phyloP scores from a whole-genome alignment of 2,797 vertebrate species.

The Ptychobarbus kaznakovi region DNA sequence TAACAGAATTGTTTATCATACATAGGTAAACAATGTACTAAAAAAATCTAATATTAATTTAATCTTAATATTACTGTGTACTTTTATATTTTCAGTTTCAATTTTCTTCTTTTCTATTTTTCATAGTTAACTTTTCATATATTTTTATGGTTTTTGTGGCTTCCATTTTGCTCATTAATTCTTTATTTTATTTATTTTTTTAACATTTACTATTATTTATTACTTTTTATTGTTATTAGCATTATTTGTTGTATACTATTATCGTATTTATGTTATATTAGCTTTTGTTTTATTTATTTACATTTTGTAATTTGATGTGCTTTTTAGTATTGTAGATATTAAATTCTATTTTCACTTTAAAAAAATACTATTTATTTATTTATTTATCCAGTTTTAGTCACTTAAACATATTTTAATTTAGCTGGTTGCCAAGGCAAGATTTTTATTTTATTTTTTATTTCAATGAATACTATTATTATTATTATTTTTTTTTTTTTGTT shows the following conservation, averaged over 20 bases:
- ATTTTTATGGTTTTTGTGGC: no score
- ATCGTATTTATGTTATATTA: neutral
- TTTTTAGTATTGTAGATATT: neutral
- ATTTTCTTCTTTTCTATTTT: no score
- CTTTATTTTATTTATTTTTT: no score
- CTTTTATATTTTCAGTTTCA: no score
- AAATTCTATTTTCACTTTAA: no score
- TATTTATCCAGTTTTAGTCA: neutral
- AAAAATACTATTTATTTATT: no score
- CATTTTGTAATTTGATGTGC: neutral
- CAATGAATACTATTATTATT: neutral
- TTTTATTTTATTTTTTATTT: neutral
- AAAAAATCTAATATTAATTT: no score
- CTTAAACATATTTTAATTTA: neutral
- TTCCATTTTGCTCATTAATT: neutral
- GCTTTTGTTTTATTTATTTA: neutral
- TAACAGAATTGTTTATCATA: no score
- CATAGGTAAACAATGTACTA: no score
- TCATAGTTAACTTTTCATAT: neutral
- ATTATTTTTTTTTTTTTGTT: neutral
- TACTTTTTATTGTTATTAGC: neutral
- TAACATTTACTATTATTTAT: no score
- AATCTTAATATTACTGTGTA: no score
- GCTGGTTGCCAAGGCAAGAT: neutral
- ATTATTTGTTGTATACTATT: neutral